phyloP scores from a whole-genome alignment of 92 coral and sea anemone species.

The Heliopora coerulea region DNA sequence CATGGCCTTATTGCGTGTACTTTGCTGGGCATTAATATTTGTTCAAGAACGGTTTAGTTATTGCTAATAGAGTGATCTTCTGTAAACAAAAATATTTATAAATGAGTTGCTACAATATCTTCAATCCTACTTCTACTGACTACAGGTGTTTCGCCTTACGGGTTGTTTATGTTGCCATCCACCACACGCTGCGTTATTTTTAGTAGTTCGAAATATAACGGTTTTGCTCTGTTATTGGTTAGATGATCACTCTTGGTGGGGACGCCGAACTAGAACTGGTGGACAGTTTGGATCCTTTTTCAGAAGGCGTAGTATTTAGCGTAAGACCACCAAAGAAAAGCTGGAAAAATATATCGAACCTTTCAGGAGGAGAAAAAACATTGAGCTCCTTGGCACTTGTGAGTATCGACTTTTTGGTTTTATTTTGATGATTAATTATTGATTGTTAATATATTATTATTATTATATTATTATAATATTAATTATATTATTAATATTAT shows the following conservation, averaged over 20 bases:
- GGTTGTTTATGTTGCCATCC: no score
- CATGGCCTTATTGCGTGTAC: no score
- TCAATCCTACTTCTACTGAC: no score
- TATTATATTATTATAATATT: not conserved
- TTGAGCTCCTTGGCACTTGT: slow-evolving; percentile 95
- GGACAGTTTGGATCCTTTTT: slow-evolving; percentile 97
- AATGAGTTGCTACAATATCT: no score
- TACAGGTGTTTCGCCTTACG: no score
- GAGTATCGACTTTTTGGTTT: slow-evolving; percentile 23
- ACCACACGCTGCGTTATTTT: no score
- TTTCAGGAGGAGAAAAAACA: slow-evolving; percentile 98
- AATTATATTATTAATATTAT: no score
- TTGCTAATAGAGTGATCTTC: no score
- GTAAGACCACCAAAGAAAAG: slow-evolving; percentile 99
- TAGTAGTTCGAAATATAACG: no score
- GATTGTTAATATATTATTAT: not conserved
- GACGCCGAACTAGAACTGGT: slow-evolving; percentile 97
- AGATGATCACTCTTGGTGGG: slow-evolving; percentile 99
- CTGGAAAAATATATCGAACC: slow-evolving; percentile 97
- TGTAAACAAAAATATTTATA: no score
- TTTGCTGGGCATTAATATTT: no score
- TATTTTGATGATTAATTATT: not conserved
- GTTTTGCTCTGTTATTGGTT: not conserved
- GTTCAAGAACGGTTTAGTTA: no score
- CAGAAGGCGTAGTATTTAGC: slow-evolving; percentile 99